Evolutionary conservation across 2,113 vertebrate genomes (phyloP).

Genomic region (Dunckerocampus dactyliophorus): DNA sequence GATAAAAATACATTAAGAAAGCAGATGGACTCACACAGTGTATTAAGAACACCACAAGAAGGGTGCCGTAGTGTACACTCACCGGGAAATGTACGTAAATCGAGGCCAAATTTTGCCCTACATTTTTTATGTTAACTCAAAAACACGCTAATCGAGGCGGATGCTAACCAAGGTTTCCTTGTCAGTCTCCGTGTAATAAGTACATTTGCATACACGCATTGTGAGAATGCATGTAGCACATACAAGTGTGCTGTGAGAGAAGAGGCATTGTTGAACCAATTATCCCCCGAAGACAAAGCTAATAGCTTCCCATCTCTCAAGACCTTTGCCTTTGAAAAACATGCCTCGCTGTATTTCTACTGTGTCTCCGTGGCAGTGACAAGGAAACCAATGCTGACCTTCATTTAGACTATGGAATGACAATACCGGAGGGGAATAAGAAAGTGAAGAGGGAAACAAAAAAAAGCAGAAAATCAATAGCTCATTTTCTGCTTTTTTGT

Average conservation of each 20-base stretch:
- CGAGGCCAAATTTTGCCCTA: no score
- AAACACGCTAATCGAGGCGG: no score
- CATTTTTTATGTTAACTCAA: no score
- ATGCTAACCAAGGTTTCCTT: no score
- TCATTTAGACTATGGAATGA: constrained; percentile 89
- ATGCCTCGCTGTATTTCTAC: constrained; percentile 49
- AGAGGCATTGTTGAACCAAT: constrained; percentile 50
- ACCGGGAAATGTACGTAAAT: no score
- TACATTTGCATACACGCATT: not conserved
- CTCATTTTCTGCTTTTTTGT: constrained; percentile 89
- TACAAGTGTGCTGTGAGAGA: constrained; percentile 12
- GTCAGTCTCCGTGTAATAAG: no score
- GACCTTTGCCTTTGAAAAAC: constrained; percentile 49
- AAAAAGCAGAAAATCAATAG: constrained; percentile 84
- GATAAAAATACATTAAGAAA: no score
- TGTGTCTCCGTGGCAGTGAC: constrained; percentile 70
- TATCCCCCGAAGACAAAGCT: constrained; percentile 55
- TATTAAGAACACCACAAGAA: no score
- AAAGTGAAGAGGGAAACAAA: constrained; percentile 49
- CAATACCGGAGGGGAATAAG: constrained; percentile 77
- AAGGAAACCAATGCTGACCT: constrained; percentile 84
- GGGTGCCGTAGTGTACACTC: no score
- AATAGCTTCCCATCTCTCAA: constrained; percentile 35
- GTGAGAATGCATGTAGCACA: not conserved
- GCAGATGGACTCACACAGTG: no score